These are phyloP conservation scores for Peucedramus taeniatus DNA, from an alignment of 2,113 vertebrate genomes.

Conservation along the genomic window DNA sequence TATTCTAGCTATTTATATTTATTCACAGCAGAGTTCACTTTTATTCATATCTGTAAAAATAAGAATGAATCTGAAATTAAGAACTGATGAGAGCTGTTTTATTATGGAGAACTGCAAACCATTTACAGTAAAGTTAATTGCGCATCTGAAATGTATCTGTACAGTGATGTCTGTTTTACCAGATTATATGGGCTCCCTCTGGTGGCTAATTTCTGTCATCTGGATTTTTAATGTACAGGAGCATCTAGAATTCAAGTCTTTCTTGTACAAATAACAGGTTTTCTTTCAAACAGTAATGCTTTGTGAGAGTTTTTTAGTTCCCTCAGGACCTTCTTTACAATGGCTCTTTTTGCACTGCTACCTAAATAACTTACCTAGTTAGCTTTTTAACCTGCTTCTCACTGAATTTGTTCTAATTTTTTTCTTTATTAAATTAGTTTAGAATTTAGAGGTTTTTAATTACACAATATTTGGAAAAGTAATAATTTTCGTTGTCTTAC, in stretches of 20 bases:
- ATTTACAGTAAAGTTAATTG: background rate
- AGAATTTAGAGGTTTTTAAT: background rate
- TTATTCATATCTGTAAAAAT: background rate
- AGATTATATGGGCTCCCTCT: slow-evolving; percentile 29
- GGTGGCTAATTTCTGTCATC: background rate
- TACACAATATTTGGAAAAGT: background rate
- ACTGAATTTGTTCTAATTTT: background rate
- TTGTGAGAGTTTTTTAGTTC: background rate
- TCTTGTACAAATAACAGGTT: background rate
- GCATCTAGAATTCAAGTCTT: background rate
- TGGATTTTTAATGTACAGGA: background rate
- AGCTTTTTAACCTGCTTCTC: background rate
- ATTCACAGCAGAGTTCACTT: background rate
- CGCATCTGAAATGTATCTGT: background rate
- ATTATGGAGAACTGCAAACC: background rate
- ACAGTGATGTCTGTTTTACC: background rate
- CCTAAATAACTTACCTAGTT: background rate
- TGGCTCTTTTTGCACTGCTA: background rate
- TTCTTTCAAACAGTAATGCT: background rate
- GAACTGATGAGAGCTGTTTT: background rate
- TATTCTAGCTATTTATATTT: background rate
- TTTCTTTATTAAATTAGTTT: background rate
- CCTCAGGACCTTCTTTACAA: background rate
- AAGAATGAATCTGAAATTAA: background rate
- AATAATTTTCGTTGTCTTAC: background rate